phyloP scores from a whole-genome alignment of 2,797 vertebrate species.

The Anableps anableps region DNA sequence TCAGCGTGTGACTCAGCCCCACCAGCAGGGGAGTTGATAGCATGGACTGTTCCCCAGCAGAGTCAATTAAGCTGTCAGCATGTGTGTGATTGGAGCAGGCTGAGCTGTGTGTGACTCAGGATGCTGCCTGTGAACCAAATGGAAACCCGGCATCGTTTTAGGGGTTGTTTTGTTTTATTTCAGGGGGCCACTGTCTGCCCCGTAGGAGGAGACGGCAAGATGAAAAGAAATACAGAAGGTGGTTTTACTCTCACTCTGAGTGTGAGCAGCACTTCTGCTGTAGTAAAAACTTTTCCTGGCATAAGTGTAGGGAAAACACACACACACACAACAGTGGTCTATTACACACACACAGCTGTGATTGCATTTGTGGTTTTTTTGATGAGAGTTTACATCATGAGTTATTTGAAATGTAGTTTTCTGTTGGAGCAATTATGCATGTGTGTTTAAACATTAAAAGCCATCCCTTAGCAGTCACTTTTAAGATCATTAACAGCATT shows the following conservation, averaged over 20 bases:
- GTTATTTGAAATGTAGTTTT: conserved; percentile 32
- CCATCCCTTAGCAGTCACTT: neutral
- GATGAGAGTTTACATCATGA: conserved; percentile 23
- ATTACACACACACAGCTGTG: conserved; percentile 31
- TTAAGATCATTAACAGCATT: neutral
- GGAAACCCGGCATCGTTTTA: conserved; percentile 64
- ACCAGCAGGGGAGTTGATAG: conserved; percentile 52
- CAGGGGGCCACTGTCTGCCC: conserved; percentile 55
- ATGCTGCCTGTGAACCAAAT: conserved; percentile 57
- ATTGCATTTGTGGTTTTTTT: conserved; percentile 36
- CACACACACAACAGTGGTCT: conserved; percentile 21
- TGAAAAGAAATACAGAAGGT: conserved; percentile 41
- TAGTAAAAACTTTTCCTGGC: conserved; percentile 59
- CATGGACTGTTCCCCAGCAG: conserved; percentile 39
- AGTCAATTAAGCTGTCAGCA: conserved; percentile 59
- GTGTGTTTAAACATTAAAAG: conserved; percentile 14
- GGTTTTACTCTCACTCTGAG: conserved; percentile 37
- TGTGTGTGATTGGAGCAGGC: conserved; percentile 51
- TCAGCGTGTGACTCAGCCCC: conserved; percentile 54
- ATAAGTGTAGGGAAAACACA: conserved; percentile 21
- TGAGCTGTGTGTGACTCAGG: conserved; percentile 65
- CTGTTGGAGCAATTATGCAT: conserved; percentile 21
- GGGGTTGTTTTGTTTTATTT: conserved; percentile 44
- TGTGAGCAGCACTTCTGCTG: conserved; percentile 36
- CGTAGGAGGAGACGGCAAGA: conserved; percentile 25